These are phyloP conservation scores for Micronycteris hirsuta DNA, from an alignment of 2,113 vertebrate genomes.

Conservation along the genomic window DNA sequence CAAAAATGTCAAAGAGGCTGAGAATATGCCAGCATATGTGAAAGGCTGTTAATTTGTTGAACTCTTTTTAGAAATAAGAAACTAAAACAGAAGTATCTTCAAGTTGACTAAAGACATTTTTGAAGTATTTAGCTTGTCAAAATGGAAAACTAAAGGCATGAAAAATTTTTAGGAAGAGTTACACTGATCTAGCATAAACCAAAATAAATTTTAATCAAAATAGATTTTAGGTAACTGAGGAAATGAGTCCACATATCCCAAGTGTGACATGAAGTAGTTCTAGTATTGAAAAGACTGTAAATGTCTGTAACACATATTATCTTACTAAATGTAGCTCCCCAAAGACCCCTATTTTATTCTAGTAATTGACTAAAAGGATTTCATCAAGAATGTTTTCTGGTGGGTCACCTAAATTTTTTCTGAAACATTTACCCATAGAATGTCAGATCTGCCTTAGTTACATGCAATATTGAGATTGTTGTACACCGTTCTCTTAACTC, in stretches of 20 bases:
- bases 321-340: not conserved
- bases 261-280: not conserved
- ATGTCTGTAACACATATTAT: not conserved
- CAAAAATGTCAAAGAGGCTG: not conserved
- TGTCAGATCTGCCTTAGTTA: not conserved
- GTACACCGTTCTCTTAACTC: not conserved
- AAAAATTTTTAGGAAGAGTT: not conserved
- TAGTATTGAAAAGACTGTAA: not conserved
- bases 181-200: not conserved
- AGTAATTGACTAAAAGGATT: not conserved
- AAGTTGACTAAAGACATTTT: not conserved
- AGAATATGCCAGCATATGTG: not conserved
- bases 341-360: not conserved
- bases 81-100: not conserved
- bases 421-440: not conserved
- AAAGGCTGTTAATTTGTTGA: not conserved
- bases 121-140: not conserved
- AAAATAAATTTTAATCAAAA: slow-evolving; percentile 22
- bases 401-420: not conserved
- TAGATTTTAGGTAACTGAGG: not conserved
- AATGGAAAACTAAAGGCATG: not conserved
- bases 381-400: not conserved
- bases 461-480: not conserved
- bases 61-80: not conserved
- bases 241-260: not conserved